These are phyloP conservation scores for Chaetops frenatus DNA, from an alignment of 2,113 vertebrate genomes.

Conservation along the genomic window DNA sequence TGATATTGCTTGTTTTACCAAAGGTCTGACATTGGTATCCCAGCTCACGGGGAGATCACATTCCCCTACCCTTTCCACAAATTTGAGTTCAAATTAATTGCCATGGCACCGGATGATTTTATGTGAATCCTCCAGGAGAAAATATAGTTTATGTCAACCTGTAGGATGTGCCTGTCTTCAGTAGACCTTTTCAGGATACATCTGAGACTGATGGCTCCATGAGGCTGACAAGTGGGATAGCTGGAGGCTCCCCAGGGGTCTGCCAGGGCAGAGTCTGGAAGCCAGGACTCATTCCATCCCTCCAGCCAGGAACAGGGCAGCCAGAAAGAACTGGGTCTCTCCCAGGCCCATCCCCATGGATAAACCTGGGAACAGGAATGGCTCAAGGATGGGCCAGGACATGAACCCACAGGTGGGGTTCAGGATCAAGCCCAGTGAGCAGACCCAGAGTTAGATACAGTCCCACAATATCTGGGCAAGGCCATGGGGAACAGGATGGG, in stretches of 20 bases:
- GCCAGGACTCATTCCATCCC: accelerated
- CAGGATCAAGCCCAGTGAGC: accelerated
- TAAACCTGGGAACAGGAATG: background rate
- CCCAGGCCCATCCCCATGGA: accelerated
- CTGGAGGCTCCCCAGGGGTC: background rate
- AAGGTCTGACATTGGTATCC: background rate
- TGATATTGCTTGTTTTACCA: background rate
- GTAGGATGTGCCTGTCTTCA: background rate
- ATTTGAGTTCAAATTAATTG: background rate
- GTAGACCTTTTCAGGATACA: background rate
- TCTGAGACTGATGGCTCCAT: too few relatives aligned
- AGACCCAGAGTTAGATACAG: background rate
- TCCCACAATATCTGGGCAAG: background rate
- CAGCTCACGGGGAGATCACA: background rate
- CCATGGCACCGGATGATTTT: background rate
- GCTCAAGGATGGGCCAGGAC: background rate
- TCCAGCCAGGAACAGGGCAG: background rate
- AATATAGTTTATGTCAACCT: background rate
- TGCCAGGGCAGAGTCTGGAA: background rate
- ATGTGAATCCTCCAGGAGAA: background rate
- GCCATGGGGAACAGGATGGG: background rate
- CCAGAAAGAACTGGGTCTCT: accelerated
- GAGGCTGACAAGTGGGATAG: accelerated
- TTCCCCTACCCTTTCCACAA: background rate
- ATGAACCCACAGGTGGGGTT: accelerated